phyloP scores from a whole-genome alignment of 2,888 invertebrate genomes.

The Athalia circularis region DNA sequence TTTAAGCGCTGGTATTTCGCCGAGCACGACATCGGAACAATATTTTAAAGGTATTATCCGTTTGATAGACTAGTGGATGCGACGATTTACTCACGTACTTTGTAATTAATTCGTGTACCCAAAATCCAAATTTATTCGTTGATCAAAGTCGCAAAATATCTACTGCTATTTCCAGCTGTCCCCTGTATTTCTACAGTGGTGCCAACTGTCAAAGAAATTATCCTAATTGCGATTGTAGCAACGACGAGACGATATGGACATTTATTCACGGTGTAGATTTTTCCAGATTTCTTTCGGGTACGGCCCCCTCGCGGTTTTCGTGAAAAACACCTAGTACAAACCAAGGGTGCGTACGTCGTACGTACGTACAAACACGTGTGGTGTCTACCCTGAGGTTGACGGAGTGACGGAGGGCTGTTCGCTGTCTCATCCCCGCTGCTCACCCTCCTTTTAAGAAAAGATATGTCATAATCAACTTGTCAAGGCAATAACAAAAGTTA shows the following conservation, averaged over 20 bases:
- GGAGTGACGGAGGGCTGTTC: no score
- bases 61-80: not conserved
- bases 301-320: no score
- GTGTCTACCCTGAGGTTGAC: no score
- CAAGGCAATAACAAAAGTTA: no score
- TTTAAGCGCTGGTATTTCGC: not conserved
- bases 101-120: not conserved
- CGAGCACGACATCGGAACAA: not conserved
- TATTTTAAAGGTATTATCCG: not conserved
- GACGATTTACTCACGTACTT: constrained; percentile 10
- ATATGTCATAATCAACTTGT: no score
- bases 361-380: no score
- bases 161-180: constrained; percentile 33
- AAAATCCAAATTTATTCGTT: not conserved
- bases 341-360: no score
- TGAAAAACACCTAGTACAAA: no score
- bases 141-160: constrained; percentile 23
- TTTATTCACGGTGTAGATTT: not conserved
- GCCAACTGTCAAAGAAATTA: not conserved
- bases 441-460: no score
- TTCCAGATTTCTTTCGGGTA: not conserved
- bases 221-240: not conserved
- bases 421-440: no score
- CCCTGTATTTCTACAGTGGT: constrained; percentile 4
- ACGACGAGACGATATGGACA: no score